These are phyloP conservation scores for Sardina pilchardus DNA, from an alignment of 2,113 vertebrate genomes.

Conservation along the genomic window DNA sequence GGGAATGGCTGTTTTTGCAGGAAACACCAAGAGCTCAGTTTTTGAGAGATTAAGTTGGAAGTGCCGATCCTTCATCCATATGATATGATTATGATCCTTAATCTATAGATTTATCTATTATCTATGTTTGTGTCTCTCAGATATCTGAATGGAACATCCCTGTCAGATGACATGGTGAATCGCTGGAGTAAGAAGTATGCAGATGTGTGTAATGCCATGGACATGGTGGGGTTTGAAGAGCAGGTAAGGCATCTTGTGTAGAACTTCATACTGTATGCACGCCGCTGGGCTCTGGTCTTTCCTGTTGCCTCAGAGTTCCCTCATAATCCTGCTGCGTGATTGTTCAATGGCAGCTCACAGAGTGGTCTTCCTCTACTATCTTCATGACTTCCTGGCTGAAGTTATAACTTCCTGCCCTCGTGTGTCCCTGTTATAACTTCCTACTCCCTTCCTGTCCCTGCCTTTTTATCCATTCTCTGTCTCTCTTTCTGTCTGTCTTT, in stretches of 20 bases:
- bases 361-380: neutral
- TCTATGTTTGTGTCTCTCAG: constrained; percentile 50
- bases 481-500: neutral
- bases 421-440: too few species aligned
- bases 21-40: too few species aligned
- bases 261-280: neutral
- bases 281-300: neutral
- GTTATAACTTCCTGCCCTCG: too few species aligned
- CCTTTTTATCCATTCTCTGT: neutral
- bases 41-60: too few species aligned
- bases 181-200: constrained; percentile 69
- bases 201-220: constrained; percentile 74
- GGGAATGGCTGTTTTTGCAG: too few species aligned
- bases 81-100: too few species aligned
- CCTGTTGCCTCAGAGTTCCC: neutral
- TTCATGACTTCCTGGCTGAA: neutral
- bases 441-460: too few species aligned
- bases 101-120: too few species aligned
- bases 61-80: too few species aligned
- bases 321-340: neutral
- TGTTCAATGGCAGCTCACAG: neutral
- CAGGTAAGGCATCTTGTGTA: constrained; percentile 64
- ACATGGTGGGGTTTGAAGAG: constrained; percentile 78
- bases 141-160: constrained; percentile 68
- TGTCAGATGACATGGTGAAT: constrained; percentile 53